phyloP scores from a whole-genome alignment of 2,888 invertebrate genomes.

The Aethes cnicana region DNA sequence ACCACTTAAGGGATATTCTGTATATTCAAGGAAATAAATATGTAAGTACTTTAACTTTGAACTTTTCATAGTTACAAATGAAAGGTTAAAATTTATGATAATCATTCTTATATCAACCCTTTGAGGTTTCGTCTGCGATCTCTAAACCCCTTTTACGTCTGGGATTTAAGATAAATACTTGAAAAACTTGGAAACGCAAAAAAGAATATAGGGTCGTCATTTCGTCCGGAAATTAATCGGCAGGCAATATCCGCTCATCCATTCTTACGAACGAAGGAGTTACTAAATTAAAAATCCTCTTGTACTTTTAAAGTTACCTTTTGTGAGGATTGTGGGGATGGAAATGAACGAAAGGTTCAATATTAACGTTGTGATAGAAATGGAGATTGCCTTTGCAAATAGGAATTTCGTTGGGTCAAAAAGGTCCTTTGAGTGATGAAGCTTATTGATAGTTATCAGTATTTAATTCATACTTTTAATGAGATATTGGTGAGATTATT shows the following conservation, averaged over 20 bases:
- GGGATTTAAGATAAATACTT: slow-evolving; percentile 21
- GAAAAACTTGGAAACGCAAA: slow-evolving; percentile 20
- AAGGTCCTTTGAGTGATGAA: too few relatives aligned
- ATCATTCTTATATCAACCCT: too few relatives aligned
- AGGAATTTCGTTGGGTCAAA: too few relatives aligned
- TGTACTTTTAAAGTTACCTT: slow-evolving; percentile 10
- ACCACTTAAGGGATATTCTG: too few relatives aligned
- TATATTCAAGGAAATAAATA: too few relatives aligned
- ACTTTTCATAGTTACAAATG: too few relatives aligned
- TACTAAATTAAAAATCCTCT: slow-evolving; percentile 19
- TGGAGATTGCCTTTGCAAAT: not conserved
- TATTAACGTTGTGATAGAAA: not conserved
- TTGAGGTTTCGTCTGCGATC: not conserved
- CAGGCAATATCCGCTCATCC: slow-evolving; percentile 38
- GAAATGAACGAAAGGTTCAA: not conserved
- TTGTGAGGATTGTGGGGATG: not conserved
- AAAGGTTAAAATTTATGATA: too few relatives aligned
- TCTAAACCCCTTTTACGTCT: not conserved
- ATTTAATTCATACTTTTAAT: too few relatives aligned
- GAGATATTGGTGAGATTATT: too few relatives aligned
- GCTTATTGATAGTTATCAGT: too few relatives aligned
- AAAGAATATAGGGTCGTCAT: slow-evolving; percentile 27
- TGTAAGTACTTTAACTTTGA: too few relatives aligned
- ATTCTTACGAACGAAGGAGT: slow-evolving; percentile 24
- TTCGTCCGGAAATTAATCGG: slow-evolving; percentile 39